Percentiles rank a stretch among this genome's conserved stretches.
phyloP scores from a whole-genome alignment of 2,888 invertebrate genomes.

The Chelonus formosanus region DNA sequence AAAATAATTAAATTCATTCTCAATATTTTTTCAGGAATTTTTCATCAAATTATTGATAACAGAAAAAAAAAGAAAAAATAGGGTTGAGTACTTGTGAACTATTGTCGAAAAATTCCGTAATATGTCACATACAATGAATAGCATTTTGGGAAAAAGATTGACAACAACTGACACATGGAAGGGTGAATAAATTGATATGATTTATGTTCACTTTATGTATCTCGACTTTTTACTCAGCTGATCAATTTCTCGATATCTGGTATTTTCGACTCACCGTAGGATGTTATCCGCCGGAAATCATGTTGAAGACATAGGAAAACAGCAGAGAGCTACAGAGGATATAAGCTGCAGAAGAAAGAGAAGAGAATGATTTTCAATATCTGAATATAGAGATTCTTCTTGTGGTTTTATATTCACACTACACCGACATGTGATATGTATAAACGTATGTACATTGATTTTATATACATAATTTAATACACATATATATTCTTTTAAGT shows the following conservation, averaged over 20 bases:
- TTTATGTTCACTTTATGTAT: conserved; percentile 46
- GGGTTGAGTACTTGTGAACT: too few relatives aligned
- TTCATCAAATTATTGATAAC: too few relatives aligned
- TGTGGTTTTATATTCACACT: conserved; percentile 12
- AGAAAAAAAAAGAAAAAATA: too few relatives aligned
- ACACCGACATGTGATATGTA: not conserved
- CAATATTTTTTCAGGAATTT: too few relatives aligned
- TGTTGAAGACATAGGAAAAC: conserved; percentile 14
- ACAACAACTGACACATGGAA: conserved; percentile 5
- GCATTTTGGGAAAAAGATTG: conserved; percentile 3
- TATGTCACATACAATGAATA: too few relatives aligned
- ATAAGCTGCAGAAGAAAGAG: not conserved
- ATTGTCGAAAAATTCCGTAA: too few relatives aligned
- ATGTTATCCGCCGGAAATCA: conserved; percentile 30
- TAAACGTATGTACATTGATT: not conserved
- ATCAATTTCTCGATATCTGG: conserved; percentile 40
- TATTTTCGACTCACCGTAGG: conserved; percentile 37
- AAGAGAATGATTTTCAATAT: conserved; percentile 21
- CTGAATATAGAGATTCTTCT: conserved; percentile 24
- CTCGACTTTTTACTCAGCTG: conserved; percentile 40
- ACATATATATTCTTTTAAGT: too few relatives aligned
- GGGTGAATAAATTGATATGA: conserved; percentile 39
- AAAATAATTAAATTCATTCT: too few relatives aligned
- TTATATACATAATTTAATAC: too few relatives aligned
- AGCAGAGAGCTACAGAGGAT: not conserved